Evolutionary conservation across 2,888 invertebrate species (phyloP), one percentile per base, ranked within the genome.

Genomic region (Catocala fraxini): DNA sequence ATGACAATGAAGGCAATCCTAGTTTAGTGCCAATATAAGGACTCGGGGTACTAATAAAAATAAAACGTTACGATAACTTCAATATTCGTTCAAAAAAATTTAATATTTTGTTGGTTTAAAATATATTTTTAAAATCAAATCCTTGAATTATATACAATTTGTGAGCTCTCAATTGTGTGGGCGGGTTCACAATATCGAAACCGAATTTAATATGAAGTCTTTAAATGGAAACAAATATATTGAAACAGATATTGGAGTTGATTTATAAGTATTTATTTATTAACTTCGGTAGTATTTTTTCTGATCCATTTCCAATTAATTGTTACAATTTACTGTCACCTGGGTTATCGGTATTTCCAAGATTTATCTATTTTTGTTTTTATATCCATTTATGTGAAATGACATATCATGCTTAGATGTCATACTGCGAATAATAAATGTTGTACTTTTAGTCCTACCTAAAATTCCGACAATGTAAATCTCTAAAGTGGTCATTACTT

Each of bases 11-110:
- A n/a, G 51, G 13, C 6, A 11, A 49, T 49, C 47, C 25, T 12
- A 51, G 35, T 51, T 51, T 13, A 35, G 34, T 10, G 34, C 49
- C 35, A 35, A 51, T 13, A n/a, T 35, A 35, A 5, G 34, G 35
- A 11, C 34, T 11, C 11, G 35, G 15, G 13, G 7, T 2, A 10
- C 11, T 25, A 5, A 34, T 48, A 48, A 34, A 49, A 51, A 51
- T 35, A 51, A 51, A 51, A 51, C 9, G 48, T 51, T 9, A 51
- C 35, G 34, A 51, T 51, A 13, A 12, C 34, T 48, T 35, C 51
- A 35, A 51, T 49, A 34, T 51, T 51, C 35, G 5, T 51, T 51
- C 9, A 35, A 35, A 34, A 51, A 51, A 35, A n/a, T 48, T 51
- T 51, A 35, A 35, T 7, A 12, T 12, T 12, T 12, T 12, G 35